Evolutionary conservation across 2,113 vertebrate species (phyloP).

Genomic region (Rhabdomys dilectus): DNA sequence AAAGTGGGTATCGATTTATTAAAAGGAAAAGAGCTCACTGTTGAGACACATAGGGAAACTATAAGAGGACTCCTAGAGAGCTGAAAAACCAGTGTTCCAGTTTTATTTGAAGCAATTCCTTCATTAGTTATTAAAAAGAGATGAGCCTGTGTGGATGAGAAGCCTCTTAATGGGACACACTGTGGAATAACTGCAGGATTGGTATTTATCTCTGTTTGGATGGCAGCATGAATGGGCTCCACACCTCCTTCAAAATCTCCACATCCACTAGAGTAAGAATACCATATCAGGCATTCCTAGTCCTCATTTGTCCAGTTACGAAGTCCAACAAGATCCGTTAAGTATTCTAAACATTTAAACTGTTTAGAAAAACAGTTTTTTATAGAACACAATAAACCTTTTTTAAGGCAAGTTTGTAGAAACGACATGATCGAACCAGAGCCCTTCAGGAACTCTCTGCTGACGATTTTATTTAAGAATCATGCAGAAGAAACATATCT

Average conservation of each 20-base stretch:
- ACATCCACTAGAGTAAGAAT: slow-evolving; percentile 70
- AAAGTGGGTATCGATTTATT: background rate
- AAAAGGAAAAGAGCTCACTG: slow-evolving; percentile 34
- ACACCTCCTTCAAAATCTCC: slow-evolving; percentile 76
- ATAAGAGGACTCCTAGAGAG: background rate
- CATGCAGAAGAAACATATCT: slow-evolving; percentile 68
- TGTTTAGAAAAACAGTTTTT: background rate
- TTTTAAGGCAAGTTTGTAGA: slow-evolving; percentile 85
- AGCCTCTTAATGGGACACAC: slow-evolving; percentile 72
- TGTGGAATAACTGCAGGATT: slow-evolving; percentile 49
- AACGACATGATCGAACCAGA: slow-evolving; percentile 72
- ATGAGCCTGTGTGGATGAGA: slow-evolving; percentile 71
- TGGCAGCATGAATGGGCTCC: slow-evolving; percentile 68
- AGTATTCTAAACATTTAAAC: slow-evolving; percentile 68
- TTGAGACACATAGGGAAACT: slow-evolving; percentile 50
- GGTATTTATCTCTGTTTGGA: slow-evolving; percentile 52
- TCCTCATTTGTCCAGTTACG: slow-evolving; percentile 28
- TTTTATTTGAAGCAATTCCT: slow-evolving; percentile 52
- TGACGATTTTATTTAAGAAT: slow-evolving; percentile 73
- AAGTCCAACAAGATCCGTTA: slow-evolving; percentile 63
- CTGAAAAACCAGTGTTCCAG: slow-evolving; percentile 29
- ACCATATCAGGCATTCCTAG: slow-evolving; percentile 79
- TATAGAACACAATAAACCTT: slow-evolving; percentile 46
- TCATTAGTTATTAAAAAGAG: slow-evolving; percentile 63
- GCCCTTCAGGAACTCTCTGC: slow-evolving; percentile 74